These are phyloP conservation scores for Parascotia fuliginaria DNA, from an alignment of 2,888 invertebrate genomes.

Conservation along the genomic window DNA sequence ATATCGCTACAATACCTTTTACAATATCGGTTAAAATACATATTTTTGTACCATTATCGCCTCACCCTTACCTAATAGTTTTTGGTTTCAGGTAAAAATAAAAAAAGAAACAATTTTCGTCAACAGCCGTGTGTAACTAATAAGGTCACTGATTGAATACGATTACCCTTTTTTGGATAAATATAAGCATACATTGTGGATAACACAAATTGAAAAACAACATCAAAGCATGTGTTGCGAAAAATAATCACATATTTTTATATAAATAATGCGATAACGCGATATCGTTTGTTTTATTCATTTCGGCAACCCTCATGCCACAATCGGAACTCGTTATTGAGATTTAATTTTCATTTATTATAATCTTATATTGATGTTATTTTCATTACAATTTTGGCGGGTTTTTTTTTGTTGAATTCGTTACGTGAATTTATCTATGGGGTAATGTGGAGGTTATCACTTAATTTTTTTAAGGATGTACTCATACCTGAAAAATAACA, in stretches of 20 bases:
- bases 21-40: background rate
- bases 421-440: too few relatives aligned
- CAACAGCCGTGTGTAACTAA: constrained; percentile 22
- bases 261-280: background rate
- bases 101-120: constrained; percentile 33
- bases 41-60: constrained; percentile 5
- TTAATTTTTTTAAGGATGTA: too few relatives aligned
- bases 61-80: constrained; percentile 13
- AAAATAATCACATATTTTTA: background rate
- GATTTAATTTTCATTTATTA: background rate
- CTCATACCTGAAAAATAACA: too few relatives aligned
- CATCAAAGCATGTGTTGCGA: constrained; percentile 22
- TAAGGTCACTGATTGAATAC: constrained; percentile 41
- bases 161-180: constrained; percentile 34
- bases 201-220: constrained; percentile 44
- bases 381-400: too few relatives aligned
- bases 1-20: too few relatives aligned
- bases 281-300: background rate
- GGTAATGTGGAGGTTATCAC: too few relatives aligned
- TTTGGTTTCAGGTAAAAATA: constrained; percentile 24
- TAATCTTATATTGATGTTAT: background rate
- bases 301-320: background rate
- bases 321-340: background rate
- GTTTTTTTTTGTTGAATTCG: too few relatives aligned
- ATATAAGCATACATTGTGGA: constrained; percentile 17